Conservation (phyloP, 2,888 invertebrate genomes). For the Hyposoter dolosus region DNA sequence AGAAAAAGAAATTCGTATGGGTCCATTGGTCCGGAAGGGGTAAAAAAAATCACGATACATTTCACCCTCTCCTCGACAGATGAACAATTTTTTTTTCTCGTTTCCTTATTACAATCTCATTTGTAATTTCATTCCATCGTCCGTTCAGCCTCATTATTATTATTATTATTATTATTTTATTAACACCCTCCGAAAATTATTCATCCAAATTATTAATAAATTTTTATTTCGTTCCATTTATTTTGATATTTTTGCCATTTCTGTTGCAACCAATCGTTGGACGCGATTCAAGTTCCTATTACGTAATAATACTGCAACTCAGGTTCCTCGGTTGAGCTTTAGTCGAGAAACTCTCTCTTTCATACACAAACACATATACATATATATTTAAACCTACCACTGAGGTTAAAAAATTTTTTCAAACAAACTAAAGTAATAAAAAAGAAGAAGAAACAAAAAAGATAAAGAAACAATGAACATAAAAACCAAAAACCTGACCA, state of each 20-base stretch:
- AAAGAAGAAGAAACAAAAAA: neutral
- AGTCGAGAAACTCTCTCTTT: conserved; percentile 62
- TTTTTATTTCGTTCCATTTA: conserved; percentile 17
- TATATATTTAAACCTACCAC: conserved; percentile 48
- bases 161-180: conserved; percentile 15
- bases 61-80: neutral
- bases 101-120: neutral
- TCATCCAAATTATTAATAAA: conserved; percentile 7
- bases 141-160: conserved; percentile 7
- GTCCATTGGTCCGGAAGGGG: conserved; percentile 70
- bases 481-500: conserved; percentile 66
- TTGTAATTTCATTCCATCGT: conserved; percentile 22
- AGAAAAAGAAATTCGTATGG: conserved; percentile 66
- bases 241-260: neutral
- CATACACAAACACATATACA: neutral
- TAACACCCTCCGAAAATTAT: neutral
- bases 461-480: conserved; percentile 29
- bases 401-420: conserved; percentile 55
- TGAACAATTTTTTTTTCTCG: conserved; percentile 28
- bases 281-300: conserved; percentile 77
- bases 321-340: conserved; percentile 79
- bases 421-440: conserved; percentile 21
- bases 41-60: conserved; percentile 28
- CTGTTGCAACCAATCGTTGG: conserved; percentile 58
- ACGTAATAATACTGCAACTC: conserved; percentile 71